A percentile compares a stretch with the other conserved stretches of the same genome.
Conservation (phyloP, 2,113 vertebrate genomes). For the Pungitius pungitius region DNA sequence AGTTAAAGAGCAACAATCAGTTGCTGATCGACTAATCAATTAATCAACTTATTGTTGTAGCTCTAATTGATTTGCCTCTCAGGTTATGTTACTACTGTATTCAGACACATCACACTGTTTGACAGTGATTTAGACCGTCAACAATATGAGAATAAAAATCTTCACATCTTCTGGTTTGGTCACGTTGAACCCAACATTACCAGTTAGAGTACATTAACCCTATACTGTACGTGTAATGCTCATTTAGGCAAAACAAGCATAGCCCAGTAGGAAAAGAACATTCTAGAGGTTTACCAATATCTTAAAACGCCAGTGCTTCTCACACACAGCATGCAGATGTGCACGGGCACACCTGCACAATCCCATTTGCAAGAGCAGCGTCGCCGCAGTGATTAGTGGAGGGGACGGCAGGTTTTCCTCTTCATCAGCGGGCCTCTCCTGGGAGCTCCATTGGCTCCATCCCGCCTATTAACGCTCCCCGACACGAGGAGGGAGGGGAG, state of each 20-base stretch:
- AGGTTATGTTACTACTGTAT: not conserved
- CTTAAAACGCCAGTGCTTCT: constrained; percentile 3
- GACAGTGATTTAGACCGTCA: not conserved
- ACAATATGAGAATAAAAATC: not conserved
- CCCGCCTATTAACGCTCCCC: constrained; percentile 78
- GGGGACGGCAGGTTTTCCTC: constrained; percentile 76
- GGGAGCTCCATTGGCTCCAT: constrained; percentile 75
- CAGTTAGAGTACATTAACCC: not conserved
- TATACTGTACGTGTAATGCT: not conserved
- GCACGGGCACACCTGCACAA: constrained; percentile 13
- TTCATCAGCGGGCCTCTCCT: constrained; percentile 76
- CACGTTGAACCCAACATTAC: not conserved
- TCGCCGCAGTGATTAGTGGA: constrained; percentile 76
- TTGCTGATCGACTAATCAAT: not conserved
- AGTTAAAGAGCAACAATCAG: not conserved
- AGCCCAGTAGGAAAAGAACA: constrained; percentile 1
- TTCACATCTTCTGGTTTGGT: constrained; percentile 2
- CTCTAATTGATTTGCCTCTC: not conserved
- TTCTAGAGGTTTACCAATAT: not conserved
- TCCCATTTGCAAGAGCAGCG: constrained; percentile 68
- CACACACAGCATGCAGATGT: not conserved
- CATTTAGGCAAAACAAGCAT: not conserved
- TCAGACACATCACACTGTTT: not conserved
- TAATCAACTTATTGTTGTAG: not conserved
- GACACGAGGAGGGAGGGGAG: constrained; percentile 72